Evolutionary conservation across 2,888 invertebrate genomes (phyloP), one percentile per base, ranked within the genome.

Genomic region (Chrysopilus asiliformis): DNA sequence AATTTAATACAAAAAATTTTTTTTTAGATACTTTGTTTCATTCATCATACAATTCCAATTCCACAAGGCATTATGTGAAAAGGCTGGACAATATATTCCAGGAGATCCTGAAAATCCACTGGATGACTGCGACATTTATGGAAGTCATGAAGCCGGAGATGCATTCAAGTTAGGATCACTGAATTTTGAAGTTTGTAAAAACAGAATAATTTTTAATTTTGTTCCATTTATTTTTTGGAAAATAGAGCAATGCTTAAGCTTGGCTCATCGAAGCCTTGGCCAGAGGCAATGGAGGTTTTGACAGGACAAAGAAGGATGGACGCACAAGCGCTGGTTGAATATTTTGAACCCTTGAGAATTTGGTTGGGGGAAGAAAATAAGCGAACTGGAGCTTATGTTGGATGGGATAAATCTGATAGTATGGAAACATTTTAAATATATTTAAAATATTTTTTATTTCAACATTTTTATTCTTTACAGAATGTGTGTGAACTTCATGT

Each of bases 51-150:
- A 83, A 66, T 83, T 82, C 67, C 82, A 82, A 58, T 76, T 83
- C 59, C 79, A 81, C 53, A 71, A 79, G 35, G 70, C 75, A 0
- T 66, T 80, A 20, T 82, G 81, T 53, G 74, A 72, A 45, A 72
- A 78, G 47, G 85, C 89, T 3, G 82, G 79, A 0, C 74, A 89
- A 56, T 84, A 83, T 47, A 78, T 77, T 39, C 77, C 79, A 0
- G 66, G 68, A 5, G 73, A 81, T 43, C 51, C 74, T 2, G 56
- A 57, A 1, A 75, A 78, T 56, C 77, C 82, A 9, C 68, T 91
- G 16, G 80, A 89, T 40, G 74, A 80, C 51, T 91, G 90, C 55
- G 89, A 90, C 51, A 85, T 91, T 50, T 85, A 85, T 58, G 70
- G 76, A 49, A 86, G 79, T 47, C 69, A 70, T 10, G 74, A 73